A percentile compares a stretch with the other conserved stretches of the same genome.
phyloP scores from a whole-genome alignment of 2,113 vertebrate species.

The Seriola quinqueradiata region DNA sequence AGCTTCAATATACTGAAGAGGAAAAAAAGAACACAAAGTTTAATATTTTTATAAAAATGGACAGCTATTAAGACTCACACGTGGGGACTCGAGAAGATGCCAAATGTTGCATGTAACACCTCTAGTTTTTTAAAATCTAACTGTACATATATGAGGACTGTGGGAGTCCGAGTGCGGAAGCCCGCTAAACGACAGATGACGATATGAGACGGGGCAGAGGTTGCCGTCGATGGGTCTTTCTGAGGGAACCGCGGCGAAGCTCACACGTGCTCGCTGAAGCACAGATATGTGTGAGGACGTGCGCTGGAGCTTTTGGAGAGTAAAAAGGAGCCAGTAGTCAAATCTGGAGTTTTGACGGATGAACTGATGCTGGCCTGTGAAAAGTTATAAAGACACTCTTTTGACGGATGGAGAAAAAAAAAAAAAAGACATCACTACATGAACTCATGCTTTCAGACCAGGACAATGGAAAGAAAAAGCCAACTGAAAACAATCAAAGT shows the following conservation, averaged over 20 bases:
- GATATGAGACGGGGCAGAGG: constrained; percentile 9
- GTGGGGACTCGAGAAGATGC: constrained; percentile 79
- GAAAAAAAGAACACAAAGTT: constrained; percentile 53
- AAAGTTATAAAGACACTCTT: constrained; percentile 4
- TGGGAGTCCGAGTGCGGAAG: constrained; percentile 30
- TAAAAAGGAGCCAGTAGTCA: neutral
- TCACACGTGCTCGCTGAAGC: constrained; percentile 20
- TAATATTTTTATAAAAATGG: constrained; percentile 82
- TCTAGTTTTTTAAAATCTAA: constrained; percentile 81
- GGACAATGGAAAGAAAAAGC: constrained; percentile 72
- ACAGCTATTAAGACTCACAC: constrained; percentile 67
- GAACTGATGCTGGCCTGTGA: constrained; percentile 45
- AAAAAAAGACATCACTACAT: constrained; percentile 32
- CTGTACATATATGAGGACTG: constrained; percentile 67
- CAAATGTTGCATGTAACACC: constrained; percentile 86
- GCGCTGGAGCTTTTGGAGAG: constrained; percentile 26
- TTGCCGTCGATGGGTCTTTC: neutral
- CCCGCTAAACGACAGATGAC: constrained; percentile 45
- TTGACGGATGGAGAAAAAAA: neutral
- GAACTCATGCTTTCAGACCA: constrained; percentile 42
- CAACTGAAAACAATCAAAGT: constrained; percentile 73
- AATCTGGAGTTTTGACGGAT: constrained; percentile 15
- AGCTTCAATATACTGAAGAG: constrained; percentile 62
- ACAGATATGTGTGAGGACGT: constrained; percentile 17
- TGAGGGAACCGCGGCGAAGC: constrained; percentile 6